A percentile compares a stretch with the other conserved stretches of the same genome.
These are phyloP conservation scores for Haliclystus octoradiatus DNA, from an alignment of 30 jellyfish, hydroid and myxozoan genomes.

Conservation along the genomic window DNA sequence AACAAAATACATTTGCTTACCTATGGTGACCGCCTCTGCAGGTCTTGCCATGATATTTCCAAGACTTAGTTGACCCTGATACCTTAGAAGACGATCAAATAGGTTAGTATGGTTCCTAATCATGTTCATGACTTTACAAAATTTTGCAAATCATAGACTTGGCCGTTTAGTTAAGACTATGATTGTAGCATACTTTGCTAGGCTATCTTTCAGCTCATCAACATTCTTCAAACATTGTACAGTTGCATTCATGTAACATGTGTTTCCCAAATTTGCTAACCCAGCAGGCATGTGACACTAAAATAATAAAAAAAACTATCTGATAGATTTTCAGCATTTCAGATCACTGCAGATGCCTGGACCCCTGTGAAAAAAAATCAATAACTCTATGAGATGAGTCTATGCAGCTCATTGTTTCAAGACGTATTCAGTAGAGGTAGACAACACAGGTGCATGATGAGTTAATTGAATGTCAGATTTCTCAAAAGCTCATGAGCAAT, in stretches of 20 bases:
- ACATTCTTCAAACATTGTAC: constrained; percentile 80
- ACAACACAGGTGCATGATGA: too few species aligned
- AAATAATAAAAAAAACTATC: not conserved
- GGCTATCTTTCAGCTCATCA: constrained; percentile 64
- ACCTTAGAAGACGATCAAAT: constrained; percentile 34
- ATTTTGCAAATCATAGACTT: not conserved
- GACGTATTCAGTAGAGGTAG: too few species aligned
- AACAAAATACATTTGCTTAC: too few species aligned
- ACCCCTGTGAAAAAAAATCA: not conserved
- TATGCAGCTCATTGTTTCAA: not conserved
- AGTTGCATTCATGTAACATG: constrained; percentile 97
- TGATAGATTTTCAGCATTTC: too few species aligned
- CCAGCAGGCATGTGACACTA: constrained; percentile 87
- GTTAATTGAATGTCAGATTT: too few species aligned
- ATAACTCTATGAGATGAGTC: not conserved
- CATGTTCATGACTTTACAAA: not conserved
- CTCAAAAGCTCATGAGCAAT: too few species aligned
- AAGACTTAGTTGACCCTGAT: constrained; percentile 68
- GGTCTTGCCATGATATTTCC: constrained; percentile 82
- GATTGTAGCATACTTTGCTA: too few species aligned
- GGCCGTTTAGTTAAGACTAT: not conserved
- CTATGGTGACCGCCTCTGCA: constrained; percentile 74
- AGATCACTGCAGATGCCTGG: not conserved
- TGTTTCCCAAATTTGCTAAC: constrained; percentile 73
- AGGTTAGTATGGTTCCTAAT: too few species aligned